Evolutionary conservation across 2,113 vertebrate species (phyloP), one percentile per base, ranked within the genome.

Genomic region (Myotis davidii): DNA sequence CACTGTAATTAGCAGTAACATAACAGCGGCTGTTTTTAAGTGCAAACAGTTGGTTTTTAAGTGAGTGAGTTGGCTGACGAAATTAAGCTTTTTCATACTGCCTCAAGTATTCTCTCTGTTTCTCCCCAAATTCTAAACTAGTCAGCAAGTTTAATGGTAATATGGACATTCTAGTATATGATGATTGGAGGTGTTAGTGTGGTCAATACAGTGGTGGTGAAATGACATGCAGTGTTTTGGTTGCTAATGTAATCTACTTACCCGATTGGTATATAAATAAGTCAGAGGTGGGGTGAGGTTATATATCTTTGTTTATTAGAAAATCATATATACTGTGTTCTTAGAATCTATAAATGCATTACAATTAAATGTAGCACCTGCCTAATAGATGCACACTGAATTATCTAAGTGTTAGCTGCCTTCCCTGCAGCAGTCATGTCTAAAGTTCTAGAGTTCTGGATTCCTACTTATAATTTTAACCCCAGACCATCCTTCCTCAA

Each of bases 1-100:
- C 54, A 54, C 65, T 93, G 9, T 74, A 90, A 88, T 94, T 90
- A 85, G 50, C 54, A 64, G 37, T 90, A 39, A 64, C 90, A 78
- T 52, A 92, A 42, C 54, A 34, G 56, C 54, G 84, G 74, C 25
- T 21, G 21, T 65, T 88, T 85, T 88, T 34, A 96, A 96, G 88
- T 76, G 74, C 73, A 77, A 73, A 85, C 52, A 91, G 85, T 65
- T 82, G 87, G 48, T 92, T 95, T 95, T 95, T 95, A 88, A 92
- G 86, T 48, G 92, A 91, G 56, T 76, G 88, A 73, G 17, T 92
- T 94, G 92, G 83, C 88, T 64, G n/a, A 88, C 14, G 61, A 95
- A 37, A 82, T 79, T 23, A 76, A 84, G 18, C 20, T 72, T 73
- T 92, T 88, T 64, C 37, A 32, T 61, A n/a, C 54, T 25, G 52